These are phyloP conservation scores for Amazona guildingii DNA, from an alignment of 2,113 vertebrate genomes.

Conservation along the genomic window DNA sequence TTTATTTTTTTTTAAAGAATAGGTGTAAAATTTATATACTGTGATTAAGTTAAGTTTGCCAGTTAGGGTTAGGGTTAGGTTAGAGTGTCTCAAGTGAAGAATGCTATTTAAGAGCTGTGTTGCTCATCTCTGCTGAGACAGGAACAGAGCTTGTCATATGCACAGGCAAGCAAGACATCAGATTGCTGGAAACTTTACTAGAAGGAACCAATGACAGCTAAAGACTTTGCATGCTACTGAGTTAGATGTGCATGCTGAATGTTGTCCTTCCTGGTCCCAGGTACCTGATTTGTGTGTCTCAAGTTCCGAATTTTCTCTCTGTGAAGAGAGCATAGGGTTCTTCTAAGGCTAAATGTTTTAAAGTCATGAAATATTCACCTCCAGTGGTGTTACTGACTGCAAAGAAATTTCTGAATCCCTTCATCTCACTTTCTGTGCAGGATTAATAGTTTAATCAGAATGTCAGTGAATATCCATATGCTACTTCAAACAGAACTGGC, in stretches of 20 bases:
- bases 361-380: background rate
- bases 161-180: background rate
- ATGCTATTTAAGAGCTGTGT: background rate
- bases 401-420: background rate
- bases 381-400: background rate
- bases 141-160: background rate
- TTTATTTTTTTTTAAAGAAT: background rate
- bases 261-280: background rate
- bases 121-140: background rate
- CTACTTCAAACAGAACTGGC: background rate
- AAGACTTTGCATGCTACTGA: background rate
- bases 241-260: background rate
- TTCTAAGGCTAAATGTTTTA: background rate
- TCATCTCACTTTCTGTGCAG: background rate
- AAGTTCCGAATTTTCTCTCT: background rate
- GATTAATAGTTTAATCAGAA: background rate
- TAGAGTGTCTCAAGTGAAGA: background rate
- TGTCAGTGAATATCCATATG: background rate
- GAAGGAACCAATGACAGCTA: background rate
- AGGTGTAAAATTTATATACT: background rate
- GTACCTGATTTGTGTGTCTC: background rate
- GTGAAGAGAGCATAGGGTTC: background rate
- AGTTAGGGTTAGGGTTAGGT: background rate
- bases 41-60: background rate
- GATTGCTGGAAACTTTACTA: background rate